phyloP scores from a whole-genome alignment of 2,797 vertebrate genomes.

The Danio choprae region DNA sequence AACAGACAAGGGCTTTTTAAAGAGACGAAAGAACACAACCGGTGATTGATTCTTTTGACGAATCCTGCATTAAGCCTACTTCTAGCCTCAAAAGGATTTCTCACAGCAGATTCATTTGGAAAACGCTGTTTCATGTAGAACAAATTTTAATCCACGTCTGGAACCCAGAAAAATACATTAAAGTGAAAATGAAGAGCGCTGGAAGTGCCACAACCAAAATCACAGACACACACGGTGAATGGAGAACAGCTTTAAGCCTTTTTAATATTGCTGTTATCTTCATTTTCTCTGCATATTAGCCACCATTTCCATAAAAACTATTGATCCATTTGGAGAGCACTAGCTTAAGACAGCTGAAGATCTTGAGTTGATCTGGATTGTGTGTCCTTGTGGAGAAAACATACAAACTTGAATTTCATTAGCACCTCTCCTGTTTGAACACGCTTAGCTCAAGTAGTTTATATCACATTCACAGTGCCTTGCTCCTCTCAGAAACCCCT shows the following conservation, averaged over 20 bases:
- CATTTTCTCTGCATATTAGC: slow-evolving; percentile 37
- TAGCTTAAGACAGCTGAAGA: slow-evolving; percentile 34
- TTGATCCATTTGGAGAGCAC: slow-evolving; percentile 44
- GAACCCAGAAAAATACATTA: slow-evolving; percentile 33
- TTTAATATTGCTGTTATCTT: slow-evolving; percentile 36
- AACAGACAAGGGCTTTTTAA: not conserved
- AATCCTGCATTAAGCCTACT: slow-evolving; percentile 22
- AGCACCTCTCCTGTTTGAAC: slow-evolving; percentile 13
- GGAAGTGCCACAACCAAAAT: slow-evolving; percentile 7
- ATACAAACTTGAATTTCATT: slow-evolving; percentile 37
- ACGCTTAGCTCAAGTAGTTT: slow-evolving; percentile 17
- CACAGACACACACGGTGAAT: slow-evolving; percentile 1
- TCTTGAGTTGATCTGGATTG: slow-evolving; percentile 42
- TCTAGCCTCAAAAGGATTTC: slow-evolving; percentile 29
- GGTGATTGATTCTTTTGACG: slow-evolving; percentile 13
- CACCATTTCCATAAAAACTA: slow-evolving; percentile 43
- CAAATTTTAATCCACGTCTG: slow-evolving; percentile 27
- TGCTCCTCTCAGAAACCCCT: not conserved
- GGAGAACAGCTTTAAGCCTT: slow-evolving; percentile 30
- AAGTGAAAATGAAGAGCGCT: slow-evolving; percentile 21
- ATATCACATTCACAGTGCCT: slow-evolving; percentile 15
- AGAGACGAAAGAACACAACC: not conserved
- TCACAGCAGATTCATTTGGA: slow-evolving; percentile 26
- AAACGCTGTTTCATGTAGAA: slow-evolving; percentile 36
- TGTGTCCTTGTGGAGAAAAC: slow-evolving; percentile 26